phyloP scores from a whole-genome alignment of 1,140 invertebrate genomes.

The Caerostris extrusa region DNA sequence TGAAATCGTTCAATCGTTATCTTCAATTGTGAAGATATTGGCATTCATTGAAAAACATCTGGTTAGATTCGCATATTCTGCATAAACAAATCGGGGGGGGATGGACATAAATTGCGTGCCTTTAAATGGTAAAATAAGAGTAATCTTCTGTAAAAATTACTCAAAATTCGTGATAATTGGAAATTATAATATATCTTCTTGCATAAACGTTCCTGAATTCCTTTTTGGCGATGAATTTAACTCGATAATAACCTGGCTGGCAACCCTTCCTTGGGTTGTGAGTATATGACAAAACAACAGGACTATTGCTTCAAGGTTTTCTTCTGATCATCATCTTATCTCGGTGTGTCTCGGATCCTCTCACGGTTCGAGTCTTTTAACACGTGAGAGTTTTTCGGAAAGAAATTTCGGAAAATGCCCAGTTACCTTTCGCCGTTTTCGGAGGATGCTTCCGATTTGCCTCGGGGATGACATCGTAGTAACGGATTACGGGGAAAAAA shows the following conservation, averaged over 20 bases:
- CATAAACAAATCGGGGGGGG: no score
- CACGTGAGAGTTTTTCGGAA: conserved; percentile 58
- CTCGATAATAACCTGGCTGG: neutral
- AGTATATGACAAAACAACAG: conserved; percentile 35
- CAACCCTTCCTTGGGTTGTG: conserved; percentile 44
- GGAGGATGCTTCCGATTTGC: conserved; percentile 6
- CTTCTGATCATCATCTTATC: conserved; percentile 45
- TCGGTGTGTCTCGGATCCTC: conserved; percentile 1
- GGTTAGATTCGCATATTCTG: no score
- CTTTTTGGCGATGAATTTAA: neutral
- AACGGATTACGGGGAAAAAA: conserved; percentile 2
- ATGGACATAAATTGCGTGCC: no score
- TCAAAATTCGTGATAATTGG: no score
- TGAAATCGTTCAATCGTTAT: no score
- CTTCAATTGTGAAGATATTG: no score
- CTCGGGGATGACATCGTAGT: neutral
- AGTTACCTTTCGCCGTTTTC: conserved; percentile 7
- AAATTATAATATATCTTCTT: no score
- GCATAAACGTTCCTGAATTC: neutral
- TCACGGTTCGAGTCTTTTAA: conserved; percentile 49
- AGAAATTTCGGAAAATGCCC: conserved; percentile 4
- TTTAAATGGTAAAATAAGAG: no score
- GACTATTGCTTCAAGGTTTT: conserved; percentile 42
- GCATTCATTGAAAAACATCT: no score
- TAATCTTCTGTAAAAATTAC: no score